Conservation (phyloP, 2,113 vertebrate genomes). For the Himantopus leucocephalus region DNA sequence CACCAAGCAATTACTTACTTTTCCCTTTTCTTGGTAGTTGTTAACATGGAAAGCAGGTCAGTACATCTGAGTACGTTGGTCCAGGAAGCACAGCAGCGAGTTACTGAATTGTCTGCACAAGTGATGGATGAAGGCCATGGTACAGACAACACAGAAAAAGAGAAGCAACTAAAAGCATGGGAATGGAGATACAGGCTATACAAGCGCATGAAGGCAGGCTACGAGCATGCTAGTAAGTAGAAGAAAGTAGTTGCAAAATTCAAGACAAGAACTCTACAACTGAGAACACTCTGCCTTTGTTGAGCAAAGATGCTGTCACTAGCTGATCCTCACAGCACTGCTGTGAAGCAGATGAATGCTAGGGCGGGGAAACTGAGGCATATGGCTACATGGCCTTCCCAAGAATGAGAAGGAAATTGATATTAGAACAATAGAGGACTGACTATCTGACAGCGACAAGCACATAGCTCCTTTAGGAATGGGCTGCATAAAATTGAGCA, state of each 20-base stretch:
- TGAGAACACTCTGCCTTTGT: background rate
- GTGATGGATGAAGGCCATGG: conserved; percentile 79
- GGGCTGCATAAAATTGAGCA: background rate
- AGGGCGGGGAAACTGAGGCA: background rate
- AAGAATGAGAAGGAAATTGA: background rate
- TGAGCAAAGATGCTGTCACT: background rate
- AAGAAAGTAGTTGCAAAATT: background rate
- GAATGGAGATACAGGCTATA: conserved; percentile 92
- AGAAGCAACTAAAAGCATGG: conserved; percentile 91
- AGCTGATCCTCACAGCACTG: background rate
- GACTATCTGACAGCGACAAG: background rate
- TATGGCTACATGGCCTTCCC: background rate
- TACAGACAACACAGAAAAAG: conserved; percentile 82
- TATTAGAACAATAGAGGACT: background rate
- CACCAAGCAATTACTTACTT: background rate
- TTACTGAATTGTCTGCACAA: conserved; percentile 82
- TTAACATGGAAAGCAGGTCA: conserved; percentile 84
- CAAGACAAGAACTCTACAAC: background rate
- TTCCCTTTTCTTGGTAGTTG: conserved; percentile 73
- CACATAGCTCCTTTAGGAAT: background rate
- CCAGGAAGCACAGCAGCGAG: conserved; percentile 86
- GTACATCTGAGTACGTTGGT: conserved; percentile 83
- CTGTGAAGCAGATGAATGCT: background rate
- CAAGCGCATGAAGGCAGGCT: conserved; percentile 89
- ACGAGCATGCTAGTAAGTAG: conserved; percentile 90